Conservation (phyloP, 2,888 invertebrate species). For the Drosophila hamatofila region DNA sequence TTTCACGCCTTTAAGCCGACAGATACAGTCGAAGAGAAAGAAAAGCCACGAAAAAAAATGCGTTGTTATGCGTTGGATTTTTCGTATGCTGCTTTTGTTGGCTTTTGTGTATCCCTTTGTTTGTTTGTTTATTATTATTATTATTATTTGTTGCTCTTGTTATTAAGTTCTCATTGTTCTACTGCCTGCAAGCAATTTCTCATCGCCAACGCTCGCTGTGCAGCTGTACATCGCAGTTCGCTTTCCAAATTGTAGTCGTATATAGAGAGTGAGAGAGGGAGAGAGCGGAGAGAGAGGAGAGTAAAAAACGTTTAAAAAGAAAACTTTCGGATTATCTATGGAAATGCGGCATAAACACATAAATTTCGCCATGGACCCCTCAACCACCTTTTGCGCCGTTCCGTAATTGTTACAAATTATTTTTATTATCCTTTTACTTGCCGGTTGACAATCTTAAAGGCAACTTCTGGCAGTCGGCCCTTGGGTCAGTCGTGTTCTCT, state of each 20-base stretch:
- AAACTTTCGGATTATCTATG: constrained; percentile 37
- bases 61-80: constrained; percentile 59
- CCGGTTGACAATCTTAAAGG: constrained; percentile 37
- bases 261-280: not conserved
- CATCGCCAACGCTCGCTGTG: constrained; percentile 54
- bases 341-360: constrained; percentile 58
- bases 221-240: constrained; percentile 47
- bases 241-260: constrained; percentile 44
- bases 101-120: constrained; percentile 32
- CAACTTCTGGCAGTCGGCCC: constrained; percentile 29
- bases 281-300: not conserved
- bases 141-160: constrained; percentile 56
- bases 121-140: constrained; percentile 51
- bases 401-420: constrained; percentile 69
- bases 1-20: constrained; percentile 78
- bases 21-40: constrained; percentile 59
- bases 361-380: constrained; percentile 65
- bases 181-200: constrained; percentile 53
- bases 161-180: constrained; percentile 63
- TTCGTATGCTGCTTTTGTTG: constrained; percentile 36
- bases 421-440: constrained; percentile 50
- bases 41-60: constrained; percentile 63
- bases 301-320: not conserved
- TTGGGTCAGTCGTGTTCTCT: constrained; percentile 56
- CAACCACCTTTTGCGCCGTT: constrained; percentile 4